phyloP scores from a whole-genome alignment of 2,888 invertebrate species.

The Schizotus pectinicornis region DNA sequence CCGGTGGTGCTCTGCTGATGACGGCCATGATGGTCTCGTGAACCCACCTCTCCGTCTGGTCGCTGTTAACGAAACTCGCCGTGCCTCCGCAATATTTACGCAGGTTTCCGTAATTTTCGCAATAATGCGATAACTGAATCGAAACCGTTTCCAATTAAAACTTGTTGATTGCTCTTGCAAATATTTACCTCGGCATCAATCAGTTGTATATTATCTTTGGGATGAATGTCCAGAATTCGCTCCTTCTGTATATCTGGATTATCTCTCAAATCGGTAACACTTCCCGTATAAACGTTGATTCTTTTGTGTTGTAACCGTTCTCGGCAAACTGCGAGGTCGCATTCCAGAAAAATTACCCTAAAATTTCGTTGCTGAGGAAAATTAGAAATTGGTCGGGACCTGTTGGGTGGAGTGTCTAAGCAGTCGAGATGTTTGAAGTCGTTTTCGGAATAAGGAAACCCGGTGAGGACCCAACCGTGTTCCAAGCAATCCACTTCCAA shows the following conservation, averaged over 20 bases:
- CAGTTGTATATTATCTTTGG: slow-evolving; percentile 47
- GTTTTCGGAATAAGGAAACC: slow-evolving; percentile 63
- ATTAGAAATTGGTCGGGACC: slow-evolving; percentile 54
- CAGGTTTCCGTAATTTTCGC: slow-evolving; percentile 54
- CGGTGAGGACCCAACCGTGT: slow-evolving; percentile 69
- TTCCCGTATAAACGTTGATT: slow-evolving; percentile 50
- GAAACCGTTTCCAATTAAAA: slow-evolving; percentile 2
- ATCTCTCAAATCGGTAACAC: slow-evolving; percentile 40
- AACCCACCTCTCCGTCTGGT: slow-evolving; percentile 51
- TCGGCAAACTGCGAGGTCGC: slow-evolving; percentile 52
- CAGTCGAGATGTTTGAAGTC: slow-evolving; percentile 68
- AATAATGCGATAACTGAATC: slow-evolving; percentile 51
- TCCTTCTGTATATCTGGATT: slow-evolving; percentile 31
- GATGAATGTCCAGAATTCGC: slow-evolving; percentile 48
- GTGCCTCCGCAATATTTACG: slow-evolving; percentile 55
- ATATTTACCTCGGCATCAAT: slow-evolving; percentile 51
- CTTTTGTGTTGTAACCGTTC: slow-evolving; percentile 48
- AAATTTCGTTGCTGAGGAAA: slow-evolving; percentile 9
- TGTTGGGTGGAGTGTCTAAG: slow-evolving; percentile 68
- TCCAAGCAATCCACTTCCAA: slow-evolving; percentile 64
- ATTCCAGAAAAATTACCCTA: slow-evolving; percentile 55
- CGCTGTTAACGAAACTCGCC: slow-evolving; percentile 50
- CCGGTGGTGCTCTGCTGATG: slow-evolving; percentile 43
- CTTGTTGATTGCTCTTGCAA: neutral
- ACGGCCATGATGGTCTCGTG: slow-evolving; percentile 38